phyloP scores from a whole-genome alignment of 2,888 invertebrate species.

The Petrolisthes manimaculis region DNA sequence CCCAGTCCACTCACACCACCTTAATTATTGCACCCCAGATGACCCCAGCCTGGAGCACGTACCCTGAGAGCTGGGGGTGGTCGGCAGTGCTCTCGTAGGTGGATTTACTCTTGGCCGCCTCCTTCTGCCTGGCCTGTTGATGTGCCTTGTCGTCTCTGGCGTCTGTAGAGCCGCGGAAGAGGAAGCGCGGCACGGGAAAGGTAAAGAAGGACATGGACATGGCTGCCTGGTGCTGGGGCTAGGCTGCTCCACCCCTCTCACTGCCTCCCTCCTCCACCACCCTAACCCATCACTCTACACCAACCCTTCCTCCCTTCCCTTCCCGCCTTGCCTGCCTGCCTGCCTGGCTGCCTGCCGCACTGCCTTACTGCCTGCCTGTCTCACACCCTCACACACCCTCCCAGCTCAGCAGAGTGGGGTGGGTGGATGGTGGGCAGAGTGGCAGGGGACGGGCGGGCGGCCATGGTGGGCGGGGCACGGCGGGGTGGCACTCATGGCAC shows the following conservation, averaged over 20 bases:
- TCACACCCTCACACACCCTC: conserved; percentile 41
- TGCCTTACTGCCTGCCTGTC: conserved; percentile 34
- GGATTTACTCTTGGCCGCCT: conserved; percentile 41
- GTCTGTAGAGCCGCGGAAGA: conserved; percentile 56
- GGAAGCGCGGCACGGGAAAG: conserved; percentile 62
- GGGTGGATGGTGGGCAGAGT: conserved; percentile 42
- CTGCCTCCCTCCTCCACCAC: conserved; percentile 33
- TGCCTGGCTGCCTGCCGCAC: conserved; percentile 21
- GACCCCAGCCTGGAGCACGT: conserved; percentile 10
- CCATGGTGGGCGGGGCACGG: conserved; percentile 45
- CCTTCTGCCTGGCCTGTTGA: conserved; percentile 47
- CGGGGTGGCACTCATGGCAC: conserved; percentile 31
- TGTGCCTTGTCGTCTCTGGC: conserved; percentile 56
- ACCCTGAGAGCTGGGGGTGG: conserved; percentile 48
- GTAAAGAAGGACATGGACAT: conserved; percentile 66
- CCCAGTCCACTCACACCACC: neutral
- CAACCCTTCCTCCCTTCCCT: conserved; percentile 27
- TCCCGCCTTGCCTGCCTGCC: conserved; percentile 38
- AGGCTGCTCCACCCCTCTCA: conserved; percentile 36
- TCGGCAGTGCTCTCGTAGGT: conserved; percentile 38
- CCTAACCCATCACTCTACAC: conserved; percentile 47
- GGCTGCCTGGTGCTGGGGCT: conserved; percentile 48
- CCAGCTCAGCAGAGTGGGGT: conserved; percentile 49
- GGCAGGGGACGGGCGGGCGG: conserved; percentile 38
- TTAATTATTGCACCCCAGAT: neutral